Conservation (phyloP, 2,113 vertebrate genomes). For the Dascyllus trimaculatus region DNA sequence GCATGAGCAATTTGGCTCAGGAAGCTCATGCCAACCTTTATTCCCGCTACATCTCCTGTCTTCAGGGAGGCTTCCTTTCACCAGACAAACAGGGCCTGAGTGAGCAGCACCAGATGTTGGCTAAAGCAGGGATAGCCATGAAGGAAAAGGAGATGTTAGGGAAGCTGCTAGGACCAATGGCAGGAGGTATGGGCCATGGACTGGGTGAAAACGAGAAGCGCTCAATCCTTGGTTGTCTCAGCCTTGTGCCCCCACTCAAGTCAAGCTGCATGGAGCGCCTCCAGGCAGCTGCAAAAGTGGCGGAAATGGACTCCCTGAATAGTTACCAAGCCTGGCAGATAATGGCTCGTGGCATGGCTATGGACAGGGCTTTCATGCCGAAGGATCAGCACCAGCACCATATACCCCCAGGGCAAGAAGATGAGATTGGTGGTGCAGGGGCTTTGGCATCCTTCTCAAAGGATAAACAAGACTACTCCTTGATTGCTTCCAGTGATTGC, state of each 20-base stretch:
- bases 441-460: slow-evolving; percentile 90
- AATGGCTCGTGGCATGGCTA: slow-evolving; percentile 97
- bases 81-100: slow-evolving; percentile 92
- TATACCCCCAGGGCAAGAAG: slow-evolving; percentile 91
- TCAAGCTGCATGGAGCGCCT: slow-evolving; percentile 98
- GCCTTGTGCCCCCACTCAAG: slow-evolving; percentile 96
- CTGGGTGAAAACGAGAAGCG: slow-evolving; percentile 95
- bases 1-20: slow-evolving; percentile 92
- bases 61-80: slow-evolving; percentile 95
- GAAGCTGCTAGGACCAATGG: slow-evolving; percentile 93
- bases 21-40: slow-evolving; percentile 97
- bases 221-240: slow-evolving; percentile 95
- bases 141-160: slow-evolving; percentile 98
- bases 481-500: slow-evolving; percentile 90
- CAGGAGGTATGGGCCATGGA: slow-evolving; percentile 88
- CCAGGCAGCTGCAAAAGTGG: slow-evolving; percentile 97
- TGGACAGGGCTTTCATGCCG: slow-evolving; percentile 96
- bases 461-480: slow-evolving; percentile 95
- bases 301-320: slow-evolving; percentile 98
- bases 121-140: slow-evolving; percentile 92
- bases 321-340: slow-evolving; percentile 99
- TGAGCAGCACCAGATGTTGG: slow-evolving; percentile 92
- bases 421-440: slow-evolving; percentile 87
- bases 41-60: slow-evolving; percentile 96
- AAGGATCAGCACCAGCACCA: slow-evolving; percentile 90